phyloP scores from a whole-genome alignment of 2,888 invertebrate species.

The Nemoura dubitans region DNA sequence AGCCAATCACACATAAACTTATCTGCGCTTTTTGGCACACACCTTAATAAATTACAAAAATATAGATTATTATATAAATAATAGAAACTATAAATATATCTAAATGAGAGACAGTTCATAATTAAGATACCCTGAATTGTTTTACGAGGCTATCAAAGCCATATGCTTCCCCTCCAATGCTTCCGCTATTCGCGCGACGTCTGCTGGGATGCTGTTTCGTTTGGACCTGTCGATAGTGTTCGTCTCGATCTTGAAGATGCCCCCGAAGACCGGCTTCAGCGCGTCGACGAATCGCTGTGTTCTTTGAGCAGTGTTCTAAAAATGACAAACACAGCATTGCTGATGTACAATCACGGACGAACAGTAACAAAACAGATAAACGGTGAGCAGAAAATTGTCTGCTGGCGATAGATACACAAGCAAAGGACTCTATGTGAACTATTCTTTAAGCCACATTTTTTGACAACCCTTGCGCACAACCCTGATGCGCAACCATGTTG shows the following conservation, averaged over 20 bases:
- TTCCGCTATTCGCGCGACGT: conserved; percentile 15
- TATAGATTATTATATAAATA: neutral
- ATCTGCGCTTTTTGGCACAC: neutral
- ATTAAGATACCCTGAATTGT: neutral
- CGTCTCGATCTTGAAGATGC: conserved; percentile 14
- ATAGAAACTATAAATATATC: neutral
- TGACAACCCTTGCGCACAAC: too few species aligned
- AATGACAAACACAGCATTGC: conserved; percentile 53
- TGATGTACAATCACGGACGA: conserved; percentile 5
- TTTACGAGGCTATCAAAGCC: neutral
- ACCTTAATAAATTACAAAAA: neutral
- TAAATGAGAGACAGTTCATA: too few species aligned
- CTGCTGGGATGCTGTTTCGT: neutral
- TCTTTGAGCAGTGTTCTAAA: conserved; percentile 80
- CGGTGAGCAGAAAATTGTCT: too few species aligned
- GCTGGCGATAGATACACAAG: too few species aligned
- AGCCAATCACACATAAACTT: neutral
- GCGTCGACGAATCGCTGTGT: conserved; percentile 76
- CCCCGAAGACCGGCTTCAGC: conserved; percentile 77
- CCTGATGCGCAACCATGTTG: too few species aligned
- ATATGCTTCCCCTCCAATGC: conserved; percentile 14
- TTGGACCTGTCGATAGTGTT: conserved; percentile 31
- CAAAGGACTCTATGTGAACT: too few species aligned
- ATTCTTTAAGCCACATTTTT: too few species aligned
- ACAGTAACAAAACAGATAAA: too few species aligned